A percentile compares a stretch with the other conserved stretches of the same genome.
These are phyloP conservation scores for Enteromius afrohamiltoni DNA, from an alignment of 2,797 vertebrate genomes.

Conservation along the genomic window DNA sequence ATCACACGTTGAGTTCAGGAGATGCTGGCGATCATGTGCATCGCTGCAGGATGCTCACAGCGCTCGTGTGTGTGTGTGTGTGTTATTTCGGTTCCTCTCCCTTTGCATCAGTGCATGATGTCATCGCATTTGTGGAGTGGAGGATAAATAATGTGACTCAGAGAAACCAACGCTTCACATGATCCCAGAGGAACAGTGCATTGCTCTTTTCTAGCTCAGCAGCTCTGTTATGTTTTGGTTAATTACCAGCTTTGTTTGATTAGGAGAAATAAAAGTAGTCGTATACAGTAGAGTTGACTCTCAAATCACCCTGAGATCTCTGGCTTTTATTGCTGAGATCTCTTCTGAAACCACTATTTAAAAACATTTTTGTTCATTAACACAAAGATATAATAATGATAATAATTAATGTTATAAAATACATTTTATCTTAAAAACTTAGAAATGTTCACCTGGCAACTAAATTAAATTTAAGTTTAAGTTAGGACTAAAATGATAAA, in stretches of 20 bases:
- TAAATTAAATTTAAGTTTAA: too few relatives aligned
- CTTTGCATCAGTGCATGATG: conserved; percentile 27
- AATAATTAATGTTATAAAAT: not conserved
- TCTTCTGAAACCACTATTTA: not conserved
- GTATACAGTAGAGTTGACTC: not conserved
- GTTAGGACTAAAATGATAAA: too few relatives aligned
- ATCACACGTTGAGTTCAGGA: conserved; percentile 27
- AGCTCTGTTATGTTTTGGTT: not conserved
- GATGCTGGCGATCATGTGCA: conserved; percentile 28
- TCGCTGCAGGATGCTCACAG: not conserved
- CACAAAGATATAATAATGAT: not conserved
- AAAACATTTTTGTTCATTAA: not conserved
- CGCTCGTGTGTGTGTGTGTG: not conserved
- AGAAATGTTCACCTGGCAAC: not conserved
- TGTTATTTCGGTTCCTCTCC: conserved; percentile 10
- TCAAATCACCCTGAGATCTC: not conserved
- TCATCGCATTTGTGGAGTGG: conserved; percentile 26
- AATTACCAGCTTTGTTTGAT: conserved; percentile 3
- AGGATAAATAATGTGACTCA: conserved; percentile 45
- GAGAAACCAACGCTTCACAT: not conserved
- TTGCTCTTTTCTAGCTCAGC: not conserved
- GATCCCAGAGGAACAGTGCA: not conserved
- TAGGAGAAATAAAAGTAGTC: not conserved
- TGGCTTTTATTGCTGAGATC: not conserved
- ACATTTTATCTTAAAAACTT: not conserved